Evolutionary conservation across 2,888 invertebrate species (phyloP).

Genomic region (Perizoma affinitatum): DNA sequence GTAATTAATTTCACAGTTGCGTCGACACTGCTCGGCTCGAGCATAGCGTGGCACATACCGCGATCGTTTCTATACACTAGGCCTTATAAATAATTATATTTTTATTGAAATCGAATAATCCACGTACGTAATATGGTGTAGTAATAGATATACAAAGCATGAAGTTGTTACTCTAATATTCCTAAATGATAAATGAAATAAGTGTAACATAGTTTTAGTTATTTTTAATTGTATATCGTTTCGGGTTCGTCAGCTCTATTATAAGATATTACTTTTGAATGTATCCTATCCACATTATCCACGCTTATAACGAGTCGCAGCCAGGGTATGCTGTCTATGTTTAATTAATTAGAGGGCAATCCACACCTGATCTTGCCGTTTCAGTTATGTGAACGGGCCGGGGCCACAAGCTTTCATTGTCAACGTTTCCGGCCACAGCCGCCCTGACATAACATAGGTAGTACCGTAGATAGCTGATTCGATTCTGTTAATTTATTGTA

Average conservation of each 20-base stretch:
- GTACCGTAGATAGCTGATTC: not conserved
- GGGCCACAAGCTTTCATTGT: too few species aligned
- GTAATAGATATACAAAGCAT: constrained; percentile 27
- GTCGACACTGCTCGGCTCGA: too few species aligned
- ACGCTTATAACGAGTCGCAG: constrained; percentile 11
- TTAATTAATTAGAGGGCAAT: not conserved
- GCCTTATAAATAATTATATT: not conserved
- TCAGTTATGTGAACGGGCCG: too few species aligned
- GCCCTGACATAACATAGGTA: too few species aligned
- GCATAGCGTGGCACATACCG: not conserved
- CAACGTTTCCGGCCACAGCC: too few species aligned
- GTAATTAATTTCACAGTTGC: too few species aligned
- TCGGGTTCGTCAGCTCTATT: constrained; percentile 11
- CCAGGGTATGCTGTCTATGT: not conserved
- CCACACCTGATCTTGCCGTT: too few species aligned
- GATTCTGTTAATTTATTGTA: constrained; percentile 19
- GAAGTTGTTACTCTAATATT: constrained; percentile 50
- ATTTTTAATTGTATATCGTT: constrained; percentile 44
- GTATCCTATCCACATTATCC: constrained; percentile 16
- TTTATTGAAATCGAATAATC: constrained; percentile 29
- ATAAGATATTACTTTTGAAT: constrained; percentile 14
- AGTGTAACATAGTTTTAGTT: constrained; percentile 67
- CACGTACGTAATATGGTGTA: not conserved
- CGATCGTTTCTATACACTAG: too few species aligned
- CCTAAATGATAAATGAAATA: constrained; percentile 66